Conservation (phyloP, 2,113 vertebrate genomes). For the Telmatochromis sp. region DNA sequence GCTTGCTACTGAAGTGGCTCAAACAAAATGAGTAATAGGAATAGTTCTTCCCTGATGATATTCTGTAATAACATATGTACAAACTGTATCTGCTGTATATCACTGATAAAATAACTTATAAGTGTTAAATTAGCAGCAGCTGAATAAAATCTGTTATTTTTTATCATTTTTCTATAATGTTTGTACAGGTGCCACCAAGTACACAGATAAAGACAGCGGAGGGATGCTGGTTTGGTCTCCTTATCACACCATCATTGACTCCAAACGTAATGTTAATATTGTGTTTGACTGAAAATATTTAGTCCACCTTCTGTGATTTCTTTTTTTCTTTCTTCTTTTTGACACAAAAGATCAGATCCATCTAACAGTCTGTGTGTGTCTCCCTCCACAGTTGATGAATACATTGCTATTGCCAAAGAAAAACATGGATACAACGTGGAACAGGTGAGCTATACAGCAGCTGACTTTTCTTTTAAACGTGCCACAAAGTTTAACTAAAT, state of each 20-base stretch:
- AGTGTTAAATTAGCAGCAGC: not conserved
- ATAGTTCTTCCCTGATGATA: not conserved
- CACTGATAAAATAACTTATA: not conserved
- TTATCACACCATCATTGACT: conserved; percentile 83
- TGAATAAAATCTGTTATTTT: not conserved
- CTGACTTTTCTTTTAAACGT: not conserved
- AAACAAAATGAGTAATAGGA: not conserved
- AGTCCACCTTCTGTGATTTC: not conserved
- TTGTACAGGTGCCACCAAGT: conserved; percentile 82
- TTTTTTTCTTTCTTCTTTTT: not conserved
- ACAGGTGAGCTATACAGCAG: conserved; percentile 72
- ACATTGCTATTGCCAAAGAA: conserved; percentile 96
- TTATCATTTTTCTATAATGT: not conserved
- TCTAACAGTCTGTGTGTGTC: not conserved
- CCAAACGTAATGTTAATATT: conserved; percentile 79
- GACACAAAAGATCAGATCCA: not conserved
- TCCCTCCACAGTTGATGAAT: conserved; percentile 90
- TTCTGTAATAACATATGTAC: not conserved
- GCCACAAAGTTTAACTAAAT: not conserved
- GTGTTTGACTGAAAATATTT: not conserved
- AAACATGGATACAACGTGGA: conserved; percentile 98
- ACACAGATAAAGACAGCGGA: conserved; percentile 89
- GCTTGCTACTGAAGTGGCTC: not conserved
- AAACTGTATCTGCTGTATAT: not conserved
- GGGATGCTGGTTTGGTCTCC: conserved; percentile 99